Conservation (phyloP, 2,797 vertebrate species). For the Lithobates sylvaticus region DNA sequence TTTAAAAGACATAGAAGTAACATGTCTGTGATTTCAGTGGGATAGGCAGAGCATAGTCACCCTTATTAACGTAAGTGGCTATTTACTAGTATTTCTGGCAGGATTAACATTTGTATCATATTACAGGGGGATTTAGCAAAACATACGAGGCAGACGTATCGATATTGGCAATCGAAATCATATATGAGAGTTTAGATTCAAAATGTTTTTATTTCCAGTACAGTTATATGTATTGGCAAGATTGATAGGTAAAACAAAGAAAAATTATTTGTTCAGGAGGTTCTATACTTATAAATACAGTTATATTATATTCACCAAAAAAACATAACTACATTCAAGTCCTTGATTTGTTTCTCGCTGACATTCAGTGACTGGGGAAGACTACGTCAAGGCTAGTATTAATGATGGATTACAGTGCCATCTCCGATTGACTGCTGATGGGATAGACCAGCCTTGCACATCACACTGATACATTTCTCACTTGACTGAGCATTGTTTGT, state of each 20-base stretch:
- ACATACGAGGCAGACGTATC: neutral
- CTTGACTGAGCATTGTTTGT: conserved; percentile 41
- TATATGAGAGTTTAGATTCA: neutral
- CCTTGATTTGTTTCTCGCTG: neutral
- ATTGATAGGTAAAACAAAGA: too few species aligned
- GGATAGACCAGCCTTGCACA: neutral
- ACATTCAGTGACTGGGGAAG: neutral
- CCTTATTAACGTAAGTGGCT: too few species aligned
- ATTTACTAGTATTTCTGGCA: too few species aligned
- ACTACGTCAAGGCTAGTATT: neutral
- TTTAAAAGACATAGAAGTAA: too few species aligned
- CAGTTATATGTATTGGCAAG: neutral
- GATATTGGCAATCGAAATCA: neutral
- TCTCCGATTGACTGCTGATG: conserved; percentile 29
- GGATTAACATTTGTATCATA: too few species aligned
- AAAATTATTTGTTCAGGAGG: neutral
- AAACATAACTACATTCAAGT: neutral
- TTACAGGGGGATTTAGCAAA: too few species aligned
- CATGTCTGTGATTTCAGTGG: too few species aligned
- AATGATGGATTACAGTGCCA: neutral
- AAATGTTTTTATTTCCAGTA: neutral
- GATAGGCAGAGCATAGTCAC: too few species aligned
- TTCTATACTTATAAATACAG: neutral
- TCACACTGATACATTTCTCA: conserved; percentile 30
- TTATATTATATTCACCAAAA: neutral